Conservation (phyloP, 2,113 vertebrate species). For the Labeo rohita region DNA sequence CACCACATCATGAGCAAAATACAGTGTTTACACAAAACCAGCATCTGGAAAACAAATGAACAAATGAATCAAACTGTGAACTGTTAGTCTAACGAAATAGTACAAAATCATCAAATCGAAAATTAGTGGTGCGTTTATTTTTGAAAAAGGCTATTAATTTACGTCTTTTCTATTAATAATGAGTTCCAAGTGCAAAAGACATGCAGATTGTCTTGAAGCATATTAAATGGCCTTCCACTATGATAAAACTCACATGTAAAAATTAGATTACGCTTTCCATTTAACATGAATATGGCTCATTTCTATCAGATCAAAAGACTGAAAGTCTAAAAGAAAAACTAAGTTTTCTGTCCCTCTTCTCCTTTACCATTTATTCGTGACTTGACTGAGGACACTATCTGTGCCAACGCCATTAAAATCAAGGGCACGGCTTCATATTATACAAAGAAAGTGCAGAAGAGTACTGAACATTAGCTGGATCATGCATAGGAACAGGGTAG, state of each 20-base stretch:
- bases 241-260: neutral
- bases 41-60: neutral
- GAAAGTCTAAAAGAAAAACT: neutral
- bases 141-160: neutral
- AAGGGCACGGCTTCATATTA: slow-evolving; percentile 43
- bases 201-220: neutral
- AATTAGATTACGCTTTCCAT: neutral
- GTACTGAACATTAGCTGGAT: slow-evolving; percentile 39
- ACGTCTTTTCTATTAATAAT: neutral
- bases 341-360: neutral
- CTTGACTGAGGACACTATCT: slow-evolving; percentile 4
- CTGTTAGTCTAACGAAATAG: neutral
- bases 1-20: slow-evolving; percentile 44
- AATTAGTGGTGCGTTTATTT: too few relatives aligned
- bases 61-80: neutral
- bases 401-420: slow-evolving; percentile 37
- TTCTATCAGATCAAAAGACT: neutral
- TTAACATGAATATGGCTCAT: neutral
- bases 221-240: neutral
- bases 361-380: neutral
- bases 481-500: slow-evolving; percentile 55
- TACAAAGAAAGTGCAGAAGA: slow-evolving; percentile 34
- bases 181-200: neutral
- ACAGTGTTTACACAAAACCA: slow-evolving; percentile 38
- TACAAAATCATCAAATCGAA: neutral